Conservation (phyloP, 1,140 invertebrate genomes). For the Cylas formicarius region DNA sequence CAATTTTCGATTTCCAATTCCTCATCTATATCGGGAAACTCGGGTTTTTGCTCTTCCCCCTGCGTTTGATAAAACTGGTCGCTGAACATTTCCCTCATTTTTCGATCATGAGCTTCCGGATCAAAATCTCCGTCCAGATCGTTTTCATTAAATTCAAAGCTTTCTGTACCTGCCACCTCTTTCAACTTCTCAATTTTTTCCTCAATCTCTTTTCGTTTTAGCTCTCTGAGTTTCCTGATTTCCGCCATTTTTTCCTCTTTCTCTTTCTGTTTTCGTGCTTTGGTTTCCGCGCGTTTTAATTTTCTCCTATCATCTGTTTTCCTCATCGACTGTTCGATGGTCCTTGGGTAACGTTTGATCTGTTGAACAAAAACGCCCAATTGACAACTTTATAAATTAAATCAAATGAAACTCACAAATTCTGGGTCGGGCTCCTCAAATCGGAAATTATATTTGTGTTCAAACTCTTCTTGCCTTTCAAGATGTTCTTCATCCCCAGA, state of each 20-base stretch:
- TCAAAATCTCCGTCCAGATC: conserved; percentile 87
- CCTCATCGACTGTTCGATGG: conserved; percentile 74
- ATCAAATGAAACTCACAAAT: conserved; percentile 58
- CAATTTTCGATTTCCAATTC: conserved; percentile 66
- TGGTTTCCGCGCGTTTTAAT: conserved; percentile 66
- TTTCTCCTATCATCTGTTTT: conserved; percentile 72
- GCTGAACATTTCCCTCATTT: conserved; percentile 82
- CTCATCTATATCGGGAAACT: conserved; percentile 74
- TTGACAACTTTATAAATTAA: not conserved
- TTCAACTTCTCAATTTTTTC: conserved; percentile 82
- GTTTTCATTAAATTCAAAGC: conserved; percentile 46
- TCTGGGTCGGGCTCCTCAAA: conserved; percentile 94
- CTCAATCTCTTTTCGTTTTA: conserved; percentile 86
- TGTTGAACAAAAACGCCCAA: conserved; percentile 38
- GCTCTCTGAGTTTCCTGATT: conserved; percentile 74
- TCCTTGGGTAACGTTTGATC: conserved; percentile 86
- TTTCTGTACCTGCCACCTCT: conserved; percentile 68
- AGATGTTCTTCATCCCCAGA: conserved; percentile 77
- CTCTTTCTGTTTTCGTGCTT: conserved; percentile 73
- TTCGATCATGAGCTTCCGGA: conserved; percentile 76
- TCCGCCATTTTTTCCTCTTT: conserved; percentile 79
- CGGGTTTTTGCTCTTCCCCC: conserved; percentile 68
- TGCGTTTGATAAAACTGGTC: conserved; percentile 75
- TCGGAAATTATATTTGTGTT: conserved; percentile 92
- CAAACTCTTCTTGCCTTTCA: conserved; percentile 82